Evolutionary conservation across 1,140 invertebrate genomes (phyloP).

Genomic region (Panulirus ornatus): DNA sequence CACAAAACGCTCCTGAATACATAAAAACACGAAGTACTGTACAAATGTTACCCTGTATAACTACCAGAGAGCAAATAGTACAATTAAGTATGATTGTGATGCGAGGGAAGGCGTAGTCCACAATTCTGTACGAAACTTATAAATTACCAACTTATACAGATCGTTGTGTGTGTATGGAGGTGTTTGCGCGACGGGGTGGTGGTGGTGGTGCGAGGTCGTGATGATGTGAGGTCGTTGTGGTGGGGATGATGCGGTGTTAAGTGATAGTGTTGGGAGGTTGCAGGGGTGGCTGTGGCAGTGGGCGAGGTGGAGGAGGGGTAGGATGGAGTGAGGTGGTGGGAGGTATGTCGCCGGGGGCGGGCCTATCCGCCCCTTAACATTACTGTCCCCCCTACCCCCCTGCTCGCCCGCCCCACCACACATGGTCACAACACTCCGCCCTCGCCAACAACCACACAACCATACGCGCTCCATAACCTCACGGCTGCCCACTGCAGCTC

Average conservation of each 20-base stretch:
- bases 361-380: neutral
- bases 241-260: neutral
- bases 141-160: no score
- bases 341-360: neutral
- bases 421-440: neutral
- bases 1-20: no score
- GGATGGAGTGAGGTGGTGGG: neutral
- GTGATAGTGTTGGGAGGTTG: neutral
- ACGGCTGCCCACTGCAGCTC: no score
- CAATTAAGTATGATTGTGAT: no score
- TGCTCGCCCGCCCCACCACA: neutral
- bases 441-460: neutral
- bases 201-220: neutral
- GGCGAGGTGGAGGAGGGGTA: neutral
- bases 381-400: neutral
- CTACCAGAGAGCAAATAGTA: no score
- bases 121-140: no score
- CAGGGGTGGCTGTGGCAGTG: neutral
- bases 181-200: neutral
- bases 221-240: neutral
- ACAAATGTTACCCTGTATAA: no score
- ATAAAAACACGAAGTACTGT: no score
- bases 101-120: no score
- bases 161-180: slow-evolving; percentile 36
- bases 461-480: neutral